Conservation (phyloP, 2,113 vertebrate species). For the Cottus gobio region DNA sequence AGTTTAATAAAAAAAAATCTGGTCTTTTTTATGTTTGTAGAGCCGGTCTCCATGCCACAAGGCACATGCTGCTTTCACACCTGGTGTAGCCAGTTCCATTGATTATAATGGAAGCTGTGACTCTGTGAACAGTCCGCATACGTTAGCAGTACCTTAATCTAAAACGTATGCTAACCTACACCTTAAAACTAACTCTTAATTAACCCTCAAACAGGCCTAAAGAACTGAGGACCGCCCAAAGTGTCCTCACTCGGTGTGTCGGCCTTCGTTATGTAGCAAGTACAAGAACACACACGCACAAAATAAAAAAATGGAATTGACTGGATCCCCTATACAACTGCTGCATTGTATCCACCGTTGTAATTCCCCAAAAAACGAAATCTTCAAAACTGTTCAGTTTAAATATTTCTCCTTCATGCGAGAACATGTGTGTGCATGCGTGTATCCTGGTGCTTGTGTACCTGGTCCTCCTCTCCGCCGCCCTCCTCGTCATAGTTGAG, state of each 20-base stretch:
- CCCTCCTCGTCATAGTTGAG: slow-evolving; percentile 93
- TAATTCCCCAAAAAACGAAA: slow-evolving; percentile 20
- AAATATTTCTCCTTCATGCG: slow-evolving; percentile 11
- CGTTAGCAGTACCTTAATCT: too few relatives aligned
- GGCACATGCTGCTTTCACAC: neutral
- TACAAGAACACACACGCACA: neutral
- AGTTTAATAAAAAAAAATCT: neutral
- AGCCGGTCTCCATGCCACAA: neutral
- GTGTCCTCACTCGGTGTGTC: neutral
- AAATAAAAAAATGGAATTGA: slow-evolving; percentile 47
- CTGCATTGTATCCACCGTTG: neutral
- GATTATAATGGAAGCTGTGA: neutral
- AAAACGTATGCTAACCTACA: too few relatives aligned
- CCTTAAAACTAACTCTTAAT: neutral
- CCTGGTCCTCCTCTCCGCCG: slow-evolving; percentile 91
- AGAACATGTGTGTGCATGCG: neutral
- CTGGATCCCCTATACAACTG: slow-evolving; percentile 30
- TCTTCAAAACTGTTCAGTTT: neutral
- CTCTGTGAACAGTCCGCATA: too few relatives aligned
- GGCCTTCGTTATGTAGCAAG: neutral
- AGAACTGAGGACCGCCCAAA: neutral
- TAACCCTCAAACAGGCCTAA: neutral
- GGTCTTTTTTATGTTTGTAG: neutral
- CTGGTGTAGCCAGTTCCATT: neutral
- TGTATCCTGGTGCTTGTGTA: slow-evolving; percentile 57